phyloP scores from a whole-genome alignment of 2,797 vertebrate genomes.

The Urocyon cinereoargenteus region DNA sequence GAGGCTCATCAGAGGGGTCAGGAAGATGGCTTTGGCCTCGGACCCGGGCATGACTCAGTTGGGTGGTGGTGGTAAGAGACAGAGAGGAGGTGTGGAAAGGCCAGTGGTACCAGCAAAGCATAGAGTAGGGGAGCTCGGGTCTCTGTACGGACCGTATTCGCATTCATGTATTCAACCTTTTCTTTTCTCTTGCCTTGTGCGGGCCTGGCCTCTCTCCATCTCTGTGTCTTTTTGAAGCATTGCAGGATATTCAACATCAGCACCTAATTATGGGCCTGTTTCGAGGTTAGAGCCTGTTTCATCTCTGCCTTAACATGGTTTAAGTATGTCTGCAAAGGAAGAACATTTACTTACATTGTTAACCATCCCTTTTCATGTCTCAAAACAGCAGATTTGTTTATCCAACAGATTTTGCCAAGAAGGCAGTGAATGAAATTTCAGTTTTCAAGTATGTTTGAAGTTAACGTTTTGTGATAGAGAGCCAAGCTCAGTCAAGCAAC shows the following conservation, averaged over 20 bases:
- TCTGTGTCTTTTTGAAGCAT: conserved; percentile 59
- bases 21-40: background rate
- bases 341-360: conserved; percentile 63
- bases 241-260: conserved; percentile 58
- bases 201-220: conserved; percentile 47
- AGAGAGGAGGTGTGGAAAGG: background rate
- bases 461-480: conserved; percentile 64
- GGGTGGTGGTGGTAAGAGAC: background rate
- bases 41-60: background rate
- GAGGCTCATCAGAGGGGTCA: background rate
- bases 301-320: conserved; percentile 69
- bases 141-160: background rate
- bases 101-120: background rate
- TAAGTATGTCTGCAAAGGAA: conserved; percentile 68
- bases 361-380: conserved; percentile 64
- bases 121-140: background rate
- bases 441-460: conserved; percentile 74
- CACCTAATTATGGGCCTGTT: conserved; percentile 60
- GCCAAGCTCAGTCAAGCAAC: conserved; percentile 72
- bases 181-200: background rate
- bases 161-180: background rate
- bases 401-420: conserved; percentile 68
- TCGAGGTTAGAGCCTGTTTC: conserved; percentile 46
- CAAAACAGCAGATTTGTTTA: conserved; percentile 71
- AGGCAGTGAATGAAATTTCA: conserved; percentile 77